These are phyloP conservation scores for Sphaeridia pumilis DNA, from an alignment of 2,888 invertebrate species.

Conservation along the genomic window DNA sequence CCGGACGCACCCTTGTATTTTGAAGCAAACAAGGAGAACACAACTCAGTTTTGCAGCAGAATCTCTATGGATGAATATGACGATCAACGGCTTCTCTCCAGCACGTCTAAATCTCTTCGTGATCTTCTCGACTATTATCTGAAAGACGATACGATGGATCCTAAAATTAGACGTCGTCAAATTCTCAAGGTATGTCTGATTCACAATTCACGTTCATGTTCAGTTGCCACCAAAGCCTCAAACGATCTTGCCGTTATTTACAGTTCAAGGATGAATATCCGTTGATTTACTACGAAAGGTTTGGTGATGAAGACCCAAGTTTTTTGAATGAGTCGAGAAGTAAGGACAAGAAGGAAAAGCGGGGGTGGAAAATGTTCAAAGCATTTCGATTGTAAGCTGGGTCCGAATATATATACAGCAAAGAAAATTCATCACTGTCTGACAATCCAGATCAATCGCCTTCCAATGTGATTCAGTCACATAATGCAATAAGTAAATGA, in stretches of 20 bases:
- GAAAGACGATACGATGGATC: constrained; percentile 17
- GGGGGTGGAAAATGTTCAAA: constrained; percentile 13
- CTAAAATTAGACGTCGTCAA: constrained; percentile 17
- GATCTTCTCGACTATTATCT: constrained; percentile 22
- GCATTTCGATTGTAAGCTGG: constrained; percentile 10
- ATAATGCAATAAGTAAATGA: too few relatives aligned
- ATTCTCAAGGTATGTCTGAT: constrained; percentile 20
- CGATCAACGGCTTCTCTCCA: constrained; percentile 22
- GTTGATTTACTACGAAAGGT: constrained; percentile 31
- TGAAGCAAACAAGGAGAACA: constrained; percentile 23
- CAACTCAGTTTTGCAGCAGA: constrained; percentile 25
- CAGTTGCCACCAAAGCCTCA: too few relatives aligned
- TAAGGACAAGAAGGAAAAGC: constrained; percentile 9
- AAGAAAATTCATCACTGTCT: too few relatives aligned
- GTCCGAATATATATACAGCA: too few relatives aligned
- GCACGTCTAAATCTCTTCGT: constrained; percentile 27
- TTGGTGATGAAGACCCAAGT: constrained; percentile 15
- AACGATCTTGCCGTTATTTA: too few relatives aligned
- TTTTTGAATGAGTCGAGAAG: constrained; percentile 12
- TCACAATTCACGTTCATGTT: constrained; percentile 13
- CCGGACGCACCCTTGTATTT: constrained; percentile 10
- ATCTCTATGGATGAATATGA: constrained; percentile 33
- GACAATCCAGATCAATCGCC: too few relatives aligned
- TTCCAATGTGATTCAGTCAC: too few relatives aligned
- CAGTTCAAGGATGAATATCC: constrained; percentile 32